Evolutionary conservation across 2,797 vertebrate genomes (phyloP), one percentile per base, ranked within the genome.

Genomic region (Melanotaenia nigrans): DNA sequence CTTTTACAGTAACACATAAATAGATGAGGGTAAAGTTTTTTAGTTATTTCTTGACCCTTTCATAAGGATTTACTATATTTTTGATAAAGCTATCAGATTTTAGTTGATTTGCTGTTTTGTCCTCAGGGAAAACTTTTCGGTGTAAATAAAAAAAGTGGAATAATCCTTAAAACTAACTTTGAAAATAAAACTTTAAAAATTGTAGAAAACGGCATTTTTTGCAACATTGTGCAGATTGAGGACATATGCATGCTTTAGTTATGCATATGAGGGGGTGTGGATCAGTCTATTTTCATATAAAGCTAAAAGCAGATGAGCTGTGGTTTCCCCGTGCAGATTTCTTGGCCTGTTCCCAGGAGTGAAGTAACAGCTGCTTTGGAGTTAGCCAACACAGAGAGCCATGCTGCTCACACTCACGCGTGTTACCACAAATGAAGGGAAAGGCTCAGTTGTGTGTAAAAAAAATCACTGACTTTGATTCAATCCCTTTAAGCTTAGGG

Each of bases 1-100:
- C 42, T n/a, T 89, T 78, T 82, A 82, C 59, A 74, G 80, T 83
- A 49, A 65, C 47, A 59, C 91, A 92, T 90, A 93, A 93, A 94
- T 93, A 93, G 92, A 78, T 24, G 30, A 59, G 55, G 69, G 58
- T 65, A 70, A 65, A 83, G 61, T 73, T 73, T 71, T 62, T 51
- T 64, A 32, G 61, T 66, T 71, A 47, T 65, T 72, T 51, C 30
- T 70, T 58, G 4, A 77, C 59, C 57, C 59, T 36, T 68, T 85
- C 24, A 32, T 30, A 16, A 3, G 59, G 32, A 77, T 68, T 84
- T 61, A 72, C 1, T 68, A 3, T n/a, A 7, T 12, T 30, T 47
- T 69, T 22, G 28, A 49, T 70, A 30, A 18, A 13, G 36, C 45
- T 64, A 28, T 36, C n/a, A 32, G 11, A 40, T 36, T 47, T 3